Evolutionary conservation across 2,113 vertebrate genomes (phyloP).

Genomic region (Trematocara variabile): DNA sequence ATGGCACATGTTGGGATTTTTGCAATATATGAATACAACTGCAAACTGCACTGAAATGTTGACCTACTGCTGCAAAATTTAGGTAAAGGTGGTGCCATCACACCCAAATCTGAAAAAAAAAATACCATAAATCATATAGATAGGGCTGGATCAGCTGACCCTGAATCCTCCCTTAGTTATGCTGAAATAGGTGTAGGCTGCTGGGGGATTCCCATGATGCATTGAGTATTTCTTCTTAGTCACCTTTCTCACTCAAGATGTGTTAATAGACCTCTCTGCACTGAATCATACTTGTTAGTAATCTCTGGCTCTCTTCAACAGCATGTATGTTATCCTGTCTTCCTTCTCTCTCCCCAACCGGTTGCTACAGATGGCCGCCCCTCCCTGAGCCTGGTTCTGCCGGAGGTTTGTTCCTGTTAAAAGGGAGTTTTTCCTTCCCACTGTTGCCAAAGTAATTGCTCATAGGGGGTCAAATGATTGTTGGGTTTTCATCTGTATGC

Average conservation of each 20-base stretch:
- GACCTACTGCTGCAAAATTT: not conserved
- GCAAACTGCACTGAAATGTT: not conserved
- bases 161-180: too few relatives aligned
- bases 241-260: not conserved
- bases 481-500: not conserved
- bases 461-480: not conserved
- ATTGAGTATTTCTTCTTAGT: too few relatives aligned
- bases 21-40: not conserved
- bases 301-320: not conserved
- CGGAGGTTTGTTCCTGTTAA: accelerated
- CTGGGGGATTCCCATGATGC: too few relatives aligned
- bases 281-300: not conserved
- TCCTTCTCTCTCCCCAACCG: not conserved
- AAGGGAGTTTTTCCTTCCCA: not conserved
- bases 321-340: not conserved
- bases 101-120: not conserved
- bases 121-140: not conserved
- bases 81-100: not conserved
- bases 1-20: not conserved
- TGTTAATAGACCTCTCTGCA: not conserved
- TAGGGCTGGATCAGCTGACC: not conserved
- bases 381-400: not conserved
- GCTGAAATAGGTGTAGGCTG: too few relatives aligned
- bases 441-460: not conserved
- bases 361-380: not conserved